phyloP scores from a whole-genome alignment of 2,797 vertebrate genomes.

The Nyctibius grandis region DNA sequence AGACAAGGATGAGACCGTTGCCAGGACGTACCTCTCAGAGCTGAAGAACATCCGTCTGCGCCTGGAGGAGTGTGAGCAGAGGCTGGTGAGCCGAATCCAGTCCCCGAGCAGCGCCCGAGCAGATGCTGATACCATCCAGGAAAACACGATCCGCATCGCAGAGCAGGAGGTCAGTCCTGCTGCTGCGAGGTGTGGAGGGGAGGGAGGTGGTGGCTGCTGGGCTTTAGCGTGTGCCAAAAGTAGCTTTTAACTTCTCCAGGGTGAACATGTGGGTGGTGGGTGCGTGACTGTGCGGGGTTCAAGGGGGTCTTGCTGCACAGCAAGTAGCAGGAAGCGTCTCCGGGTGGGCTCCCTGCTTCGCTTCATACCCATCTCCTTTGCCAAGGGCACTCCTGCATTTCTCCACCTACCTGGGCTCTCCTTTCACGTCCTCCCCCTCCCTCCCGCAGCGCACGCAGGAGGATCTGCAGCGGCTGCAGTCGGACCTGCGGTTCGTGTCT shows the following conservation, averaged over 20 bases:
- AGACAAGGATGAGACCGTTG: constrained; percentile 91
- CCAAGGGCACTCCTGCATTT: not conserved
- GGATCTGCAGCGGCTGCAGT: constrained; percentile 81
- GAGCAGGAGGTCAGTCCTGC: constrained; percentile 88
- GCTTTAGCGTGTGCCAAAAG: not conserved
- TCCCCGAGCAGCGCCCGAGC: constrained; percentile 67
- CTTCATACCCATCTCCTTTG: not conserved
- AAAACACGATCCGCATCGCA: constrained; percentile 78
- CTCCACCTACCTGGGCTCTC: not conserved
- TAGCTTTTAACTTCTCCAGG: not conserved
- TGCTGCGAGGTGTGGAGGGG: not conserved
- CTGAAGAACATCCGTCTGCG: constrained; percentile 84
- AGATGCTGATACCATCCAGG: constrained; percentile 68
- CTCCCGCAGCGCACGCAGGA: constrained; percentile 77
- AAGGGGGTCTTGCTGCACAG: not conserved
- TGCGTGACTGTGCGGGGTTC: not conserved
- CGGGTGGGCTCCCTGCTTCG: not conserved
- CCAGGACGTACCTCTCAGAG: constrained; percentile 87
- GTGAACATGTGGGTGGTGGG: not conserved
- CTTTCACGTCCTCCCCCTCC: not conserved
- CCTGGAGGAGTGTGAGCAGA: constrained; percentile 86
- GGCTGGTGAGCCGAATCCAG: constrained; percentile 82
- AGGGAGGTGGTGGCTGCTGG: not conserved
- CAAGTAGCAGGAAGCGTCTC: not conserved
- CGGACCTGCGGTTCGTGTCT: constrained; percentile 79